Conservation (phyloP, 2,888 invertebrate genomes). For the Leucophenga montana region DNA sequence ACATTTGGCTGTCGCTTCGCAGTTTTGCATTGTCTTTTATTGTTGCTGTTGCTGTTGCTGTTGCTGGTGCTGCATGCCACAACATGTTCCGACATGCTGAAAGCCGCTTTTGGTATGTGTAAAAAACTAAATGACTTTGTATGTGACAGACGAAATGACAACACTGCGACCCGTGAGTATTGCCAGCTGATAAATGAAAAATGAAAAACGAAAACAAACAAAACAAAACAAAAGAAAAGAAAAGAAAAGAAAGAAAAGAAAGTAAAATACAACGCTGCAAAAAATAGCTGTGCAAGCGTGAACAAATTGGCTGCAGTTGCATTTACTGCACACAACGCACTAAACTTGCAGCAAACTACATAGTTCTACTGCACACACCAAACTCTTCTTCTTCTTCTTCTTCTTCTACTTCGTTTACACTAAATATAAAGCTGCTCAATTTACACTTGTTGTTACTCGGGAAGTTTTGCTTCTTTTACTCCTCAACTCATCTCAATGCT, state of each 20-base stretch:
- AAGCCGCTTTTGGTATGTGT: background rate
- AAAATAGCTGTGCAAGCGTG: slow-evolving; percentile 10
- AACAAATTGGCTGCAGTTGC: too few species aligned
- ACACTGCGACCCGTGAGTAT: slow-evolving; percentile 6
- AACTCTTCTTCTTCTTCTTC: background rate
- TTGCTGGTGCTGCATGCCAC: background rate
- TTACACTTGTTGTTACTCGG: too few species aligned
- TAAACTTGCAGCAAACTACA: background rate
- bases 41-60: background rate
- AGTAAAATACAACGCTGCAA: background rate
- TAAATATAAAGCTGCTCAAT: too few species aligned
- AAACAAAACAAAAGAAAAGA: background rate
- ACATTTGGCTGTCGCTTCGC: slow-evolving; percentile 7
- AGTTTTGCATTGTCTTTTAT: slow-evolving; percentile 15
- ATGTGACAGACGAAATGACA: slow-evolving; percentile 24
- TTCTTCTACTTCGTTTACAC: too few species aligned
- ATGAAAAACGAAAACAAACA: background rate
- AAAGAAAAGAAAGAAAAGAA: too few species aligned
- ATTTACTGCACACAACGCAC: too few species aligned
- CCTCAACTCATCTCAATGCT: too few species aligned
- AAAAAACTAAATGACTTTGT: slow-evolving; percentile 7
- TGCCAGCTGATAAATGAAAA: background rate
- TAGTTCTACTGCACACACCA: slow-evolving; percentile 5
- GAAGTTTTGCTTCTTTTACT: too few species aligned
- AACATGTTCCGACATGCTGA: background rate